Evolutionary conservation across 1,140 invertebrate species (phyloP).

Genomic region (Sycophaga agraensis): DNA sequence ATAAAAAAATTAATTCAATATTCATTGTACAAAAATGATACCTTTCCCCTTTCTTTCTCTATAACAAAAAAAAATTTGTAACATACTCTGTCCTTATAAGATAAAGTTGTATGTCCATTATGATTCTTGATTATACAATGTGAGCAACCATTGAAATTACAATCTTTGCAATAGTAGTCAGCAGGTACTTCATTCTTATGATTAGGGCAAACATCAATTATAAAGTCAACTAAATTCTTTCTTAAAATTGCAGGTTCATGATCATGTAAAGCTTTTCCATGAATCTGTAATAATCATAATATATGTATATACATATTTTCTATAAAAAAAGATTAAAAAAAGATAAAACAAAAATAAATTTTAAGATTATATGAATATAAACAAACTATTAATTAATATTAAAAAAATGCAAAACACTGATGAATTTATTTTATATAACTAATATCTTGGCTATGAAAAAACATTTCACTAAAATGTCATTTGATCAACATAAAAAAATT

Average conservation of each 20-base stretch:
- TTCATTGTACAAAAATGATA: conserved; percentile 22
- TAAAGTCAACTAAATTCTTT: neutral
- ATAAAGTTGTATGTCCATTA: conserved; percentile 37
- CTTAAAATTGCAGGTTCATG: conserved; percentile 32
- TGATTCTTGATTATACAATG: conserved; percentile 48
- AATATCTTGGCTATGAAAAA: too few relatives aligned
- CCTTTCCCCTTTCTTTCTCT: too few relatives aligned
- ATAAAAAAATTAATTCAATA: conserved; percentile 21
- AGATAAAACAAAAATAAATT: neutral
- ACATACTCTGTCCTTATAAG: conserved; percentile 32
- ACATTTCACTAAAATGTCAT: too few relatives aligned
- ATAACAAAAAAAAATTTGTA: neutral
- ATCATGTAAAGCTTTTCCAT: conserved; percentile 37
- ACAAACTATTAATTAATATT: neutral
- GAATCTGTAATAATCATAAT: conserved; percentile 33
- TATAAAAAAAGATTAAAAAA: neutral
- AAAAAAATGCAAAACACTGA: too few relatives aligned
- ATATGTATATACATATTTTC: neutral
- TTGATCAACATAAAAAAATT: too few relatives aligned
- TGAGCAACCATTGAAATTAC: conserved; percentile 43
- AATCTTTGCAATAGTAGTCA: conserved; percentile 48
- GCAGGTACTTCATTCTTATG: conserved; percentile 30
- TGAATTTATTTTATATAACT: too few relatives aligned
- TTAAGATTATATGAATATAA: neutral
- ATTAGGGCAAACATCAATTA: conserved; percentile 28